Evolutionary conservation across 1,140 invertebrate species (phyloP), one percentile per base, ranked within the genome.

Genomic region (Aphelinus atriplicis): DNA sequence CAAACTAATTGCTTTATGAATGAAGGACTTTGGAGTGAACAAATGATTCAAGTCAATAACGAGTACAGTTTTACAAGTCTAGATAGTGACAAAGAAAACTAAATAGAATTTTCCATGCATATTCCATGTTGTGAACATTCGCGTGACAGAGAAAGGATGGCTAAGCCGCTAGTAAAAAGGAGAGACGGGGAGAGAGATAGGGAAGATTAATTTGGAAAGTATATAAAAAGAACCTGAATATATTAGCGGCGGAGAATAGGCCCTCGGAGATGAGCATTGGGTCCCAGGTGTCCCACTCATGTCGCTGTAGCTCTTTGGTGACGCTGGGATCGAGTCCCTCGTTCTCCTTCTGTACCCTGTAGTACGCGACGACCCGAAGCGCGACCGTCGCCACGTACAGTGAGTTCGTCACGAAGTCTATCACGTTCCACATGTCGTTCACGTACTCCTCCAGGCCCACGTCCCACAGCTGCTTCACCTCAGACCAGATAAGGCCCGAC

Each of bases 391-490:
- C 97, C 62, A 99, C 96, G 86, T 99, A 99, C 10, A 99, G 88
- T 3, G 97, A 97, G 88, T 99, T 99, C 42, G 97, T 99, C 69
- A 98, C 95, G 87, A 99, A 99, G 89, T 99, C 98, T 76, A 99
- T 95, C 65, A 99, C 97, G 87, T 99, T 99, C 98, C 98, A 99
- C 97, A 99, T 98, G 87, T 99, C 97, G 80, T 95, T 94, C 53
- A 96, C 92, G 85, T 99, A 99, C 84, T 98, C 97, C 81, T 96
- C 93, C 45, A 98, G 89, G 0, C 98, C 98, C 76, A 97, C 95
- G 86, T 98, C 96, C 97, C 97, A 99, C 46, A 99, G 89, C 84
- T 99, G 97, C 86, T 99, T 99, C 78, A 99, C 96, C 89, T 99
- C 98, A 78, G 96, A 97, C 98, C 98, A 99, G 82, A 99, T 98